Percentiles rank a stretch among this genome's conserved stretches.
Conservation (phyloP, 2,797 vertebrate species). For the Crossoptilon crossoptilon region DNA sequence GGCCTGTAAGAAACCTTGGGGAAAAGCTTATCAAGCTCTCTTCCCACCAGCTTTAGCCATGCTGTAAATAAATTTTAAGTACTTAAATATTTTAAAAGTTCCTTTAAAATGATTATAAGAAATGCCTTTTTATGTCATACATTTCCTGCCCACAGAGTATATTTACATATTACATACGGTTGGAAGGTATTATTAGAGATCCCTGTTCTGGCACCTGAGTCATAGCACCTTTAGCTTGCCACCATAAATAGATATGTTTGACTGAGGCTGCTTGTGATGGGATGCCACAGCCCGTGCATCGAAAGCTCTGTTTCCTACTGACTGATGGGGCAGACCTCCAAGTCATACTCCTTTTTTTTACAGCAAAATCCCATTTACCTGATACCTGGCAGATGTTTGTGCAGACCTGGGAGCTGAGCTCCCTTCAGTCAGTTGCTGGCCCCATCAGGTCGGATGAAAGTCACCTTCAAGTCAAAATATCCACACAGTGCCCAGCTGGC, state of each 20-base stretch:
- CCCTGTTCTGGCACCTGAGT: slow-evolving; percentile 61
- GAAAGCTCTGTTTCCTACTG: neutral
- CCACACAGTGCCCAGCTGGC: neutral
- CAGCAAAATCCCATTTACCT: neutral
- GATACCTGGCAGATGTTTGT: neutral
- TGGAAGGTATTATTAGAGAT: slow-evolving; percentile 66
- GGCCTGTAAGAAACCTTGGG: neutral
- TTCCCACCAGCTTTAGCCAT: neutral
- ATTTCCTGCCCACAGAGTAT: slow-evolving; percentile 36
- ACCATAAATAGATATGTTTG: slow-evolving; percentile 49
- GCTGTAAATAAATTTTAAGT: slow-evolving; percentile 38
- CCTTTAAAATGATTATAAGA: slow-evolving; percentile 41
- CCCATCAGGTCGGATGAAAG: neutral
- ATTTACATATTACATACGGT: slow-evolving; percentile 52
- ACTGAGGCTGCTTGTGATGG: neutral
- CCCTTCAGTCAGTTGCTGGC: neutral
- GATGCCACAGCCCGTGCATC: neutral
- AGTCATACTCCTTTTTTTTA: neutral
- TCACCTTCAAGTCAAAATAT: neutral
- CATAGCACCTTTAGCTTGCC: slow-evolving; percentile 56
- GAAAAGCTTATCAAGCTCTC: neutral
- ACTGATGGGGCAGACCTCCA: neutral
- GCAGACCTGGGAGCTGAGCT: neutral
- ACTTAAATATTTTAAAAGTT: slow-evolving; percentile 31
- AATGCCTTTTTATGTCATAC: slow-evolving; percentile 22